Evolutionary conservation across 2,888 invertebrate species (phyloP), one percentile per base, ranked within the genome.

Genomic region (Heliconius ethilla): DNA sequence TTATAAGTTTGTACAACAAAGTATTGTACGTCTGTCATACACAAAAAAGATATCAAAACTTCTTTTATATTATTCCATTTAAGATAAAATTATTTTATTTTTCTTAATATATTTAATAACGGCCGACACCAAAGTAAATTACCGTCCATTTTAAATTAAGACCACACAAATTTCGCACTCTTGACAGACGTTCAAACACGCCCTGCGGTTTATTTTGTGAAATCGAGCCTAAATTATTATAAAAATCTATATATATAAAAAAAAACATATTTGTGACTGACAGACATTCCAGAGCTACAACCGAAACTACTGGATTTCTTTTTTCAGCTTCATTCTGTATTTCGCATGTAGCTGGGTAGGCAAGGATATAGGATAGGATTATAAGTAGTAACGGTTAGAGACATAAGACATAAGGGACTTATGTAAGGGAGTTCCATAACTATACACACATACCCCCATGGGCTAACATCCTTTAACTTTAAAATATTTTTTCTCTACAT

Each of bases 161-260:
- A 82, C 82, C 82, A 82, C 82, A 82, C 82, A 80, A 62, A 69
- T 65, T 72, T 79, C 73, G 79, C 77, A 62, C 40, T 70, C 76
- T 75, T 78, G 80, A 79, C 77, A 77, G 79, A 70, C 51, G 75
- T 72, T 80, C 79, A 75, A 80, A 80, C 75, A 45, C 76, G 63
- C 79, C 78, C 63, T 77, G 73, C 67, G 72, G 69, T 25, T 22
- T 15, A n/a, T 40, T 45, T 66, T 75, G 66, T 45, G 10, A 74
- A 77, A 76, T 62, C 75, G 62, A 45, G 73, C 66, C 75, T 74
- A 75, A 80, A 77, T 80, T 79, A 74, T 62, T 67, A 62, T 70
- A 40, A 51, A 73, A 29, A 72, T 77, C 45, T 66, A 67, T 63
- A 45, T 70, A 25, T 25, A 62, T 25, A 25, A 25, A 62, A 62